Evolutionary conservation across 2,888 invertebrate species (phyloP).

Genomic region (Bedellia somnulentella): DNA sequence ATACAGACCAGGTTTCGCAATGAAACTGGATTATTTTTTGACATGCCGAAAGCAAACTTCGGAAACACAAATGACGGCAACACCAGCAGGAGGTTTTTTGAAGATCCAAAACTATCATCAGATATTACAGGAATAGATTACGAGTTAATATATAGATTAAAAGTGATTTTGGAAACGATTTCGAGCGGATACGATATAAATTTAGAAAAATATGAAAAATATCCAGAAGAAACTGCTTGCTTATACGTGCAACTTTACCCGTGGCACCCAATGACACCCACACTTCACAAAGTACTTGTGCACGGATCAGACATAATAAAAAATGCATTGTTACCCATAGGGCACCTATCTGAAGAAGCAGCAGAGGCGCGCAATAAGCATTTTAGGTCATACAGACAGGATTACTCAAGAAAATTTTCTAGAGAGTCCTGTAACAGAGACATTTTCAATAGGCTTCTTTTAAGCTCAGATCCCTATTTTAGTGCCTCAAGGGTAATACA

Average conservation of each 20-base stretch:
- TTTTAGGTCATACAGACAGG: conserved; percentile 12
- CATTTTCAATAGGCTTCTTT: conserved; percentile 10
- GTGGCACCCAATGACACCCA: conserved; percentile 15
- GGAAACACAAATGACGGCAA: too few relatives aligned
- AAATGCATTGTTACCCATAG: conserved; percentile 16
- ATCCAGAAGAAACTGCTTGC: conserved; percentile 3
- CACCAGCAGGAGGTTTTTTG: too few relatives aligned
- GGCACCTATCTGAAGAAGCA: conserved; percentile 17
- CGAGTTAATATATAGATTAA: too few relatives aligned
- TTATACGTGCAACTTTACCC: conserved; percentile 4
- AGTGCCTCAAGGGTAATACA: conserved; percentile 6
- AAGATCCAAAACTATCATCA: conserved; percentile 15
- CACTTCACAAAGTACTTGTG: conserved; percentile 15
- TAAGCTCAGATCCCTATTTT: conserved; percentile 10
- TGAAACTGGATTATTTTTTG: conserved; percentile 18
- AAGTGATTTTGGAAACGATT: conserved; percentile 14
- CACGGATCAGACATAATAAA: conserved; percentile 14
- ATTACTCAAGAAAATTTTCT: conserved; percentile 14
- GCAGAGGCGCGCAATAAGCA: conserved; percentile 18
- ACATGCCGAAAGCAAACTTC: conserved; percentile 18
- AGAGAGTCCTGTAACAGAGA: conserved; percentile 10
- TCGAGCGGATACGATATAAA: conserved; percentile 6
- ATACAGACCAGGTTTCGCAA: conserved; percentile 8
- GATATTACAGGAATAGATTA: conserved; percentile 17
- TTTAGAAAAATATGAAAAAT: conserved; percentile 4